Evolutionary conservation across 1,140 invertebrate species (phyloP).

Genomic region (Drosophila sp.): DNA sequence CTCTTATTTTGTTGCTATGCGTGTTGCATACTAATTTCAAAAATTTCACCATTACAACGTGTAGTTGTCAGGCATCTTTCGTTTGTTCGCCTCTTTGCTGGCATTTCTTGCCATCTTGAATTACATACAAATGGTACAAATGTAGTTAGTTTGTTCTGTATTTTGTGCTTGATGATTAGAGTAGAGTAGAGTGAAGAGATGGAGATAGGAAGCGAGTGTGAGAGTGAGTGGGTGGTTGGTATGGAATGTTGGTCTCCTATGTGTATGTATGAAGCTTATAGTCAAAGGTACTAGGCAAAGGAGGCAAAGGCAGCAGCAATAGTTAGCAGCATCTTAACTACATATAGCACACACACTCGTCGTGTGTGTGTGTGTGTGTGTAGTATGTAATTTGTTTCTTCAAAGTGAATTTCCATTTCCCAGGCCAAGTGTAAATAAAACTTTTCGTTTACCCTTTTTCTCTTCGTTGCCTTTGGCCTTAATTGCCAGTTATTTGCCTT

Average conservation of each 20-base stretch:
- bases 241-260: conserved; percentile 42
- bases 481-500: conserved; percentile 14
- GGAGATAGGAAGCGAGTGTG: conserved; percentile 16
- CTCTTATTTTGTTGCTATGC: conserved; percentile 38
- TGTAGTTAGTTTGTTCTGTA: conserved; percentile 34
- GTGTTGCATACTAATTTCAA: conserved; percentile 63
- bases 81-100: not conserved
- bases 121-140: conserved; percentile 50
- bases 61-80: conserved; percentile 25
- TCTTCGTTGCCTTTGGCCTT: conserved; percentile 14
- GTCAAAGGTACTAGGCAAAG: conserved; percentile 40
- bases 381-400: conserved; percentile 23
- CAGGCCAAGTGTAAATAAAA: conserved; percentile 35
- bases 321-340: conserved; percentile 32
- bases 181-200: not conserved
- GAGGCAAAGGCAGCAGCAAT: conserved; percentile 16
- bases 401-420: conserved; percentile 42
- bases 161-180: conserved; percentile 54
- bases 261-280: conserved; percentile 27
- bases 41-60: conserved; percentile 52
- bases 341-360: conserved; percentile 21
- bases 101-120: conserved; percentile 9
- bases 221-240: not conserved
- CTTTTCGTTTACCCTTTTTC: conserved; percentile 8
- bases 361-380: not conserved